A percentile compares a stretch with the other conserved stretches of the same genome.
Conservation (phyloP, 2,113 vertebrate genomes). For the Brachypodius melanocephalos region DNA sequence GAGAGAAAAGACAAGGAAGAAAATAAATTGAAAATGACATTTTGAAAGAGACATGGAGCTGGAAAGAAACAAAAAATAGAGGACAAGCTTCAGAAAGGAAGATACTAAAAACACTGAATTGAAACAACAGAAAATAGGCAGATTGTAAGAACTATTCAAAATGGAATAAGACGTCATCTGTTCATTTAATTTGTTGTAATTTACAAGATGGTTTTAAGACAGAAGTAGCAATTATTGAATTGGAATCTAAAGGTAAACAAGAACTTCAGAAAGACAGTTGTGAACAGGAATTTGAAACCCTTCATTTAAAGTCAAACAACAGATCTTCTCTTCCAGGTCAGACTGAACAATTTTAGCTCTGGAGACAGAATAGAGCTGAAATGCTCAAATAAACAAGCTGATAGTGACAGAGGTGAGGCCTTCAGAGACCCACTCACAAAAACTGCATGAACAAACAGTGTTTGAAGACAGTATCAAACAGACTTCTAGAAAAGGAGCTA, state of each 20-base stretch:
- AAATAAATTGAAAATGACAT: background rate
- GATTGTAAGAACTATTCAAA: background rate
- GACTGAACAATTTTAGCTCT: background rate
- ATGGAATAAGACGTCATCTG: background rate
- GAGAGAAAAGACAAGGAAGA: background rate
- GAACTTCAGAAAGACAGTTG: background rate
- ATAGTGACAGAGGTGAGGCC: background rate
- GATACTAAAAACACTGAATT: background rate
- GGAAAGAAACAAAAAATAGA: background rate
- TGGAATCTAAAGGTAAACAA: background rate
- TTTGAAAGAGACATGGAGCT: background rate
- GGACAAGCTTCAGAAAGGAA: background rate
- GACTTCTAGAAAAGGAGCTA: background rate
- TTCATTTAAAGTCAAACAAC: background rate
- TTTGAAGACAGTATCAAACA: slow-evolving; percentile 26
- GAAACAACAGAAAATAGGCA: background rate
- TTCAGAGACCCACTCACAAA: background rate
- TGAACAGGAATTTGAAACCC: background rate
- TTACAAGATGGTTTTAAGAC: background rate
- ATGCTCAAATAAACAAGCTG: background rate
- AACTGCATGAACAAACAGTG: background rate
- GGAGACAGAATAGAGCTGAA: background rate
- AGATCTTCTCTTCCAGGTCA: background rate
- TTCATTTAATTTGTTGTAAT: background rate
- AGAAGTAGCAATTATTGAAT: background rate